These are phyloP conservation scores for Otolemur garnettii DNA, from an alignment of 2,113 vertebrate species.

Conservation along the genomic window DNA sequence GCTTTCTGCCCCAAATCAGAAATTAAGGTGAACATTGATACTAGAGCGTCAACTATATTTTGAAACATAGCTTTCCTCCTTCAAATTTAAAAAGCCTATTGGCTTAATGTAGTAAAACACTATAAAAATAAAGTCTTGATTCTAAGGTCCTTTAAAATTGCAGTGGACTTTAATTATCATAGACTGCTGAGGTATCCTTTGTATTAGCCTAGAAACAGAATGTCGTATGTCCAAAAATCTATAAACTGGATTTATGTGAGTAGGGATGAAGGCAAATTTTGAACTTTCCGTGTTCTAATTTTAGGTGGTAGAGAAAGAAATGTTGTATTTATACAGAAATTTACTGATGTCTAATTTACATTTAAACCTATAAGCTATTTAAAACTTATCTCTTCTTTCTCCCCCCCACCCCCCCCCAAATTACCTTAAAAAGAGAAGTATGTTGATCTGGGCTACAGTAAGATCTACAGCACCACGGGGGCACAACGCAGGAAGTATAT, in stretches of 20 bases:
- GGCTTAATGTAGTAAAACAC: background rate
- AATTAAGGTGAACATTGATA: constrained; percentile 61
- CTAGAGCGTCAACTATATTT: constrained; percentile 52
- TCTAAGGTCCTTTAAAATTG: background rate
- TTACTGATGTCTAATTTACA: background rate
- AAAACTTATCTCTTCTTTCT: background rate
- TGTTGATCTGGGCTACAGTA: background rate
- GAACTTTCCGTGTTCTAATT: background rate
- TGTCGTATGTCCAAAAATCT: background rate
- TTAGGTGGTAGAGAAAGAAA: background rate
- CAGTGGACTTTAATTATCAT: background rate
- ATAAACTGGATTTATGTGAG: background rate
- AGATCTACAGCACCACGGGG: background rate
- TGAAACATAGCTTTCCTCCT: background rate
- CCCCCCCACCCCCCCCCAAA: background rate
- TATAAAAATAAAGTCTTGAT: constrained; percentile 34
- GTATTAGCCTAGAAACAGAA: background rate
- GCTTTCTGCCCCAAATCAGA: constrained; percentile 69
- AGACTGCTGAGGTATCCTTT: background rate
- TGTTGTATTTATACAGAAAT: background rate
- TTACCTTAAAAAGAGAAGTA: background rate
- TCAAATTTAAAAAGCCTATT: background rate
- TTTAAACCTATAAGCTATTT: background rate
- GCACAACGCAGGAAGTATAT: background rate
- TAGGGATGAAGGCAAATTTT: background rate